Evolutionary conservation across 2,113 vertebrate genomes (phyloP).

Genomic region (Bombycilla garrulus): DNA sequence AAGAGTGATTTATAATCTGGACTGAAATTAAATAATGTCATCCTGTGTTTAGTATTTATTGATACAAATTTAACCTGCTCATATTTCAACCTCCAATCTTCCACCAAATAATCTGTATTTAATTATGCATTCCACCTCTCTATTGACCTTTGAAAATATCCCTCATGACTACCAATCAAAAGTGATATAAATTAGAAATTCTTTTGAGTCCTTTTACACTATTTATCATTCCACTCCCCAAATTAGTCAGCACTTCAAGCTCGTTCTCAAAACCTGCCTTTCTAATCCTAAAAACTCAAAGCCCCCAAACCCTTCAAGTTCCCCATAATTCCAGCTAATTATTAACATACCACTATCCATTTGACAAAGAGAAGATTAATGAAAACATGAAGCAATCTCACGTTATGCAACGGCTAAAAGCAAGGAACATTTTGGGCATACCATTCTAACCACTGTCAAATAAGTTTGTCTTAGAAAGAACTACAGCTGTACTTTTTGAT

Average conservation of each 20-base stretch:
- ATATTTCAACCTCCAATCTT: constrained; percentile 57
- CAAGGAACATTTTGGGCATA: neutral
- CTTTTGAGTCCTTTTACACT: neutral
- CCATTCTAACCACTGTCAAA: neutral
- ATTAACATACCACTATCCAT: neutral
- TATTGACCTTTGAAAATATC: constrained; percentile 62
- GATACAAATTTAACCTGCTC: constrained; percentile 63
- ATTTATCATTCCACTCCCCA: constrained; percentile 16
- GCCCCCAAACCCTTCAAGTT: neutral
- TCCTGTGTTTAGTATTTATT: constrained; percentile 63
- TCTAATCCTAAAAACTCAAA: neutral
- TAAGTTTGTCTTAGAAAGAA: neutral
- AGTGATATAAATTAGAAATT: constrained; percentile 39
- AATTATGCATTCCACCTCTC: constrained; percentile 66
- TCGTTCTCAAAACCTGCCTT: neutral
- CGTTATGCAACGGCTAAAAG: neutral
- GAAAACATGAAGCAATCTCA: neutral
- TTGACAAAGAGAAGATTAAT: neutral
- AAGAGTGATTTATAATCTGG: constrained; percentile 45
- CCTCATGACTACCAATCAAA: constrained; percentile 52
- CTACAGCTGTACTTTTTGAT: neutral
- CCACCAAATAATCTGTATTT: constrained; percentile 49
- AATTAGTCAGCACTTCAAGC: neutral
- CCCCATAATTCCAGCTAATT: neutral
- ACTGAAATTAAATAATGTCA: constrained; percentile 58